These are phyloP conservation scores for Cancer borealis DNA, from an alignment of 2,888 invertebrate species.

Conservation along the genomic window DNA sequence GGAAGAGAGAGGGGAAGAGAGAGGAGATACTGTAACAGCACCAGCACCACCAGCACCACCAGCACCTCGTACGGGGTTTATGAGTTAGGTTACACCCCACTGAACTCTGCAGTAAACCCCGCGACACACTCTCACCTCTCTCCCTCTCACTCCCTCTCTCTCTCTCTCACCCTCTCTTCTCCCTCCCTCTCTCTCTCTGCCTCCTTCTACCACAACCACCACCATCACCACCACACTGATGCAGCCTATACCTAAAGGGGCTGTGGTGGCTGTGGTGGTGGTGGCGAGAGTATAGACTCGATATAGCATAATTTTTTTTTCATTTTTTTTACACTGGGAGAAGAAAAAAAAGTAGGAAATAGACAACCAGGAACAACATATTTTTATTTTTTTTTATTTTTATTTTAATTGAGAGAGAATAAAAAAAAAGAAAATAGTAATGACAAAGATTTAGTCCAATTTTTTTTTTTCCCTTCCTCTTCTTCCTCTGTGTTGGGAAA, in stretches of 20 bases:
- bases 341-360: background rate
- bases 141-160: no score
- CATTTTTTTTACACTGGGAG: background rate
- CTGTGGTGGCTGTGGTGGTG: background rate
- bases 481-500: background rate
- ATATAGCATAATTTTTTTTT: background rate
- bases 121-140: background rate
- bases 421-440: background rate
- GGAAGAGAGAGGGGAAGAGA: no score
- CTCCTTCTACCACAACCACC: no score
- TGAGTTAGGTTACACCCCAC: background rate
- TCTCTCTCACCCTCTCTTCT: no score
- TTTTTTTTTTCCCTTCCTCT: background rate
- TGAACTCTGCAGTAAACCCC: background rate
- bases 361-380: background rate
- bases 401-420: background rate
- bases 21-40: no score
- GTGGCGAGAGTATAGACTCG: background rate
- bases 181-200: no score
- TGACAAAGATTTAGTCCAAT: background rate
- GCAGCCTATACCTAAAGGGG: background rate
- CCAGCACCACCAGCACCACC: background rate
- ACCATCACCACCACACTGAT: no score
- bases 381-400: background rate
- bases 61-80: background rate